Conservation (phyloP, 1,140 invertebrate genomes). For the Melitaea cinxia region DNA sequence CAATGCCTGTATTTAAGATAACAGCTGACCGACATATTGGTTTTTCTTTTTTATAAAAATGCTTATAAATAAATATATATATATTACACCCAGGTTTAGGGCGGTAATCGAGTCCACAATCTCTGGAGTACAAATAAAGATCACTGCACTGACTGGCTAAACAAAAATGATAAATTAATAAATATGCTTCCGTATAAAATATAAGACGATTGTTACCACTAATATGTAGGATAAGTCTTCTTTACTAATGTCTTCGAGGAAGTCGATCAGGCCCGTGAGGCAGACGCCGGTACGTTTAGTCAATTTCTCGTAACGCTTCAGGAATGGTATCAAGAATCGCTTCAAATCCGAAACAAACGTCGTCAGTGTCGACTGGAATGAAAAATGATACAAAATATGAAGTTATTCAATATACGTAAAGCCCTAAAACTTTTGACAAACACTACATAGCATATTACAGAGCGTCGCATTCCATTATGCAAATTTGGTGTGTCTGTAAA, state of each 20-base stretch:
- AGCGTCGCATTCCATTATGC: no score
- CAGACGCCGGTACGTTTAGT: conserved; percentile 31
- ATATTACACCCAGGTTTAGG: no score
- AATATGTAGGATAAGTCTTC: conserved; percentile 64
- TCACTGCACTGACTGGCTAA: no score
- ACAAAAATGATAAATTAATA: background rate
- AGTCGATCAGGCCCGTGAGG: conserved; percentile 52
- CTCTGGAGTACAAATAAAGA: no score
- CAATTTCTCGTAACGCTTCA: conserved; percentile 58
- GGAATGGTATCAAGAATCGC: conserved; percentile 61
- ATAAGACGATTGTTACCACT: conserved; percentile 44
- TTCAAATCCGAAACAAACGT: conserved; percentile 66
- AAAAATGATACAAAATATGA: conserved; percentile 2
- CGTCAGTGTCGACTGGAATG: conserved; percentile 55
- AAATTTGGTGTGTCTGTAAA: no score
- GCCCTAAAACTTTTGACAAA: no score
- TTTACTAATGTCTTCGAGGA: conserved; percentile 59
- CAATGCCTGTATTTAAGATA: no score
- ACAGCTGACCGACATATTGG: no score
- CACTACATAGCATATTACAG: no score
- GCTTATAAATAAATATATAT: no score
- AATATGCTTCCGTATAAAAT: background rate
- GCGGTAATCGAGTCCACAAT: no score
- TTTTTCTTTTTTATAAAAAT: no score
- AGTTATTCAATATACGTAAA: background rate